Evolutionary conservation across 2,113 vertebrate species (phyloP), one percentile per base, ranked within the genome.

Genomic region (Entomyzon cyanotis): DNA sequence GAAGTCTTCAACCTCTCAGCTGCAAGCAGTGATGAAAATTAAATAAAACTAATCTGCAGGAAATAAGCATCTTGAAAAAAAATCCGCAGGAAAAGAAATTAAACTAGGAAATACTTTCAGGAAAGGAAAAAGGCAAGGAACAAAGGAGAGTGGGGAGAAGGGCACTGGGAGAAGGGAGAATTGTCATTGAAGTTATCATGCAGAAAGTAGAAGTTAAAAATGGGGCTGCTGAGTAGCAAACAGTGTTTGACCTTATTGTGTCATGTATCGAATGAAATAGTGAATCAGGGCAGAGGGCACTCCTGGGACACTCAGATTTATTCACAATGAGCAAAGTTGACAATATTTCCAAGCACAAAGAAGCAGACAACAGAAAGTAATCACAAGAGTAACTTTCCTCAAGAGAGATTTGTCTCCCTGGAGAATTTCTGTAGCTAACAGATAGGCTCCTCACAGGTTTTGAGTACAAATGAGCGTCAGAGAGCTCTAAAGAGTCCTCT

Each of bases 341-440:
- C 79, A 92, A 18, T 53, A 64, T 87, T 91, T 94, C 49, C 50
- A 89, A 87, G 60, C 37, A 42, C 53, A 76, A 92, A 82, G 78
- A 76, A 80, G 67, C 67, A 83, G 37, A 64, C 46, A 85, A 65
- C 0, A 0, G 74, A 76, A 94, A 56, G 15, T 79, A 85, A 76
- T 73, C 79, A 90, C 58, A 73, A 37, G 79, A 94, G 53, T 65
- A 85, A 93, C 74, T 73, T 90, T 87, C 49, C 88, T 62, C 75
- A 46, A 31, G 59, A 63, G 70, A 93, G 15, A 73, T 76, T 14
- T 69, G 49, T 91, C 59, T 90, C 90, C 31, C 20, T 49, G 31
- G 49, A 69, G 84, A 73, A 79, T 83, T 91, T 90, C 33, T 56
- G 53, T 35, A 83, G 78, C 78, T 87, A 90, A 75, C 37, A 76